Conservation (phyloP, 2,113 vertebrate species). For the Lophotis ruficrista region DNA sequence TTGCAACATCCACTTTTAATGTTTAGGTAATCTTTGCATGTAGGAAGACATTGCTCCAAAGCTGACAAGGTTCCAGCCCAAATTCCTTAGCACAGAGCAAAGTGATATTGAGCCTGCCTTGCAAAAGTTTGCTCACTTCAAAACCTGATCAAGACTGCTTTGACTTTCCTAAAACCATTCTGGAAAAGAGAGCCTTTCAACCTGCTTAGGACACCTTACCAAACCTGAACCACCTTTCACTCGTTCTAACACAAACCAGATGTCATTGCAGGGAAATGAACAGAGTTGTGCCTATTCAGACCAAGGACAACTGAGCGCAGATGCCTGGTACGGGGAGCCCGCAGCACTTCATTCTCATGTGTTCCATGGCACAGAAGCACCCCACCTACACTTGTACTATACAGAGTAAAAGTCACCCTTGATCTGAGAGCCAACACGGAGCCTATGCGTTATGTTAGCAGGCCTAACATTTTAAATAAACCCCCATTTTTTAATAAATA, state of each 20-base stretch:
- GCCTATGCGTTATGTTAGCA: too few relatives aligned
- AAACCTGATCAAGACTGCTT: background rate
- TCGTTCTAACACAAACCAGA: background rate
- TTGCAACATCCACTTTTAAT: background rate
- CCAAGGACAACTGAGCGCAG: background rate
- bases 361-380: background rate
- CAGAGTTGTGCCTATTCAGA: background rate
- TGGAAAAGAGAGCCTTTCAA: background rate
- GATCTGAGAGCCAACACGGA: background rate
- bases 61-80: background rate
- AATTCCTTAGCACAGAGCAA: background rate
- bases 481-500: background rate
- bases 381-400: background rate
- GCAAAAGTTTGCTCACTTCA: background rate
- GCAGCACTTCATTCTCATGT: background rate
- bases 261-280: background rate
- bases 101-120: background rate
- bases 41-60: background rate
- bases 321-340: background rate
- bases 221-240: background rate
- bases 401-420: background rate
- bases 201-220: background rate
- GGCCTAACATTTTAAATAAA: background rate
- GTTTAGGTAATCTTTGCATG: background rate
- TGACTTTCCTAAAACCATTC: background rate